Conservation (phyloP, 30 jellyfish, hydroid and myxozoan species). For the Chironex yamaguchii region DNA sequence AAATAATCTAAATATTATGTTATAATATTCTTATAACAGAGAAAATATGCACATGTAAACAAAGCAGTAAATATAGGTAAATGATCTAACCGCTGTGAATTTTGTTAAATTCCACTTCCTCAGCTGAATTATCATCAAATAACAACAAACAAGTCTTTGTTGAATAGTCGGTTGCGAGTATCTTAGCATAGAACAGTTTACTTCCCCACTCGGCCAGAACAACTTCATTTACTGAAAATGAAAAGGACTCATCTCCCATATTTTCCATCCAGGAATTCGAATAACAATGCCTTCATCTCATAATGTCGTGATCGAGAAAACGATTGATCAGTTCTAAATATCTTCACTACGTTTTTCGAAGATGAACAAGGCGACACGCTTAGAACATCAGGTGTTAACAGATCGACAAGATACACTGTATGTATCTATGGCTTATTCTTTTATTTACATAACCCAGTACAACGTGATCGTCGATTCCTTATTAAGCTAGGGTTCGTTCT, state of each 20-base stretch:
- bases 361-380: no score
- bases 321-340: background rate
- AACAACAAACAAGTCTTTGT: conserved; percentile 64
- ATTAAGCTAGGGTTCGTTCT: no score
- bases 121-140: conserved; percentile 88
- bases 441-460: no score
- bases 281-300: background rate
- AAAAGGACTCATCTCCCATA: background rate
- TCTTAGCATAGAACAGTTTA: conserved; percentile 90
- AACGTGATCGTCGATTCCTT: no score
- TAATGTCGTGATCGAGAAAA: background rate
- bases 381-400: background rate
- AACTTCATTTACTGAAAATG: conserved; percentile 66
- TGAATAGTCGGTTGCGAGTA: conserved; percentile 51
- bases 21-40: background rate
- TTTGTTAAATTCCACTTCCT: conserved; percentile 63
- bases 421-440: no score
- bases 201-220: conserved; percentile 85
- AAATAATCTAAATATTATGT: background rate
- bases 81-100: conserved; percentile 84
- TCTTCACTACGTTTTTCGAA: no score
- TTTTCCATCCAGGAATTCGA: background rate
- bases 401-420: no score
- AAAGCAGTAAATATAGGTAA: no score
- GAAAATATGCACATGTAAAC: no score